phyloP scores from a whole-genome alignment of 2,113 vertebrate genomes.

The Thalassoma bifasciatum region DNA sequence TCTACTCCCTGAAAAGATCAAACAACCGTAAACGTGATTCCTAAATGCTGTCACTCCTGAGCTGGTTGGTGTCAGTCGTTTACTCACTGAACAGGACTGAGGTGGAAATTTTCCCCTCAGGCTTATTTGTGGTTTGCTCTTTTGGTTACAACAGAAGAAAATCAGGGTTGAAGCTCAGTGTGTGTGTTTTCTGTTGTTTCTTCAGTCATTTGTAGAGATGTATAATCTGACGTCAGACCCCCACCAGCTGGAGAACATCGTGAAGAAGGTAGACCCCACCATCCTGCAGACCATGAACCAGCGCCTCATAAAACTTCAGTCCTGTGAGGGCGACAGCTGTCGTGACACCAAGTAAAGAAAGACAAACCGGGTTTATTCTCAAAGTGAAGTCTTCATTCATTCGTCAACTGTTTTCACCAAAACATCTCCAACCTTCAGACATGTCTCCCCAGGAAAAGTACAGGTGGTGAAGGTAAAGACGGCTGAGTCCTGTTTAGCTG shows the following conservation, averaged over 20 bases:
- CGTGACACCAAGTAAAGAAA: conserved; percentile 39
- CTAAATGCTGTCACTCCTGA: too few relatives aligned
- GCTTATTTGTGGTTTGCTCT: too few relatives aligned
- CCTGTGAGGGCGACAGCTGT: conserved; percentile 79
- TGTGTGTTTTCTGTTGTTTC: background rate
- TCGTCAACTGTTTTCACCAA: background rate
- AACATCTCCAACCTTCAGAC: conserved; percentile 4
- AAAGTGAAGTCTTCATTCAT: background rate
- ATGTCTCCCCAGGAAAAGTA: background rate
- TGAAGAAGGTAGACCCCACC: conserved; percentile 83
- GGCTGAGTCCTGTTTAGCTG: background rate
- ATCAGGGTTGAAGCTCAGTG: background rate
- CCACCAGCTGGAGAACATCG: conserved; percentile 84
- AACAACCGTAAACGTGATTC: too few relatives aligned
- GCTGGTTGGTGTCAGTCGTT: too few relatives aligned
- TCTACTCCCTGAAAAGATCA: too few relatives aligned
- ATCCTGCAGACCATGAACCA: conserved; percentile 85
- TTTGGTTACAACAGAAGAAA: too few relatives aligned
- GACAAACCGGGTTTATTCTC: background rate
- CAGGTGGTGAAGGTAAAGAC: background rate
- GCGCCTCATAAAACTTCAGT: conserved; percentile 85
- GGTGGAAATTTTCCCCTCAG: too few relatives aligned
- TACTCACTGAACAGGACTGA: too few relatives aligned
- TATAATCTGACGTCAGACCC: conserved; percentile 84
- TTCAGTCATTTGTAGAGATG: conserved; percentile 82